Base-by-base conservation (phyloP, 2,113 vertebrate genomes). In the Maccullochella peelii region DNA sequence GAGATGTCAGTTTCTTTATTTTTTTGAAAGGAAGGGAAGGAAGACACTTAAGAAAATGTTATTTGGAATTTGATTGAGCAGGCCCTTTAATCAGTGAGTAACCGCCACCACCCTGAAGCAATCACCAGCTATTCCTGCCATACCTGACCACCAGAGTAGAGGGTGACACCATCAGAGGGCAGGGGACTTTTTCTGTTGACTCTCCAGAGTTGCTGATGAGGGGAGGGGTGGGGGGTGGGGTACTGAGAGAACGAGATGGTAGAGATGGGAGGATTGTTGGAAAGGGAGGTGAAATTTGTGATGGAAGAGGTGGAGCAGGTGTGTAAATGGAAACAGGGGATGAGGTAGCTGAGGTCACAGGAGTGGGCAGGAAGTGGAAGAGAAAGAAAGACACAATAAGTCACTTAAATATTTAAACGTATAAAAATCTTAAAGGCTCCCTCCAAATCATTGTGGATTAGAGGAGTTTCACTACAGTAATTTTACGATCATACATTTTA, bases 131-230 rank as follows among this genome's bases (percentile, higher is more conserved):
- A 1, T 10, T 61, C 23, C 15, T 14, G 6, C 25, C 88, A 15
- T 89, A 94, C 93, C 93, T 93, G 89, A 94, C 90, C 63, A 94
- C 91, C 79, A 93, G 42, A 11, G 40, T 20, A 23, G 91, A 74
- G 16, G 94, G 91, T 1, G 91, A 86, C 11, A 90, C 59, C 21
- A 1, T 86, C 76, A 94, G 72, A 49, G 33, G 59, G 79, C 92
- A 93, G 8, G 0, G 0, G 9, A 18, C 44, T 0, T 11, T 16
- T 58, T 58, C 14, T 42, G 14, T 1, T 4, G 30, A 3, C 15
- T 77, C 68, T 12, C 6, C 55, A 14, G 63, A 27, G 79, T 3
- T 73, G 69, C 38, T 21, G 49, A 1, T 1, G 62, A 23, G n/a
- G 23, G 68, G 5, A 61, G 83, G 21, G 36, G 1, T 16, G 55